These are phyloP conservation scores for Cyanistes caeruleus DNA, from an alignment of 2,113 vertebrate genomes.

Conservation along the genomic window DNA sequence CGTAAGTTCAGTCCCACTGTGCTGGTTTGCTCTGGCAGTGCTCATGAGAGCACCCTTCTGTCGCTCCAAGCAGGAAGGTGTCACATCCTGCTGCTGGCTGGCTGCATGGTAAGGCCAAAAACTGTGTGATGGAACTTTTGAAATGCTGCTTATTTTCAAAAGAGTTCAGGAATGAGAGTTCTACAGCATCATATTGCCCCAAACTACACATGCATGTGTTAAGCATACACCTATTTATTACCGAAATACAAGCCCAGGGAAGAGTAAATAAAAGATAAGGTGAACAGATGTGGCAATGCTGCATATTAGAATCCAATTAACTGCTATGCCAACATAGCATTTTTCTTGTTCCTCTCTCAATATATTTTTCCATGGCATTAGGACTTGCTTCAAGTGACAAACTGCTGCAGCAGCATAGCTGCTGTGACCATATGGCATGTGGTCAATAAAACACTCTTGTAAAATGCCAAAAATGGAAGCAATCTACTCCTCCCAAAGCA, in stretches of 20 bases:
- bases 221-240: background rate
- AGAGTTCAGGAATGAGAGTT: background rate
- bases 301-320: background rate
- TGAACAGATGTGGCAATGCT: background rate
- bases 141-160: background rate
- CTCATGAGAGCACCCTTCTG: background rate
- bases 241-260: background rate
- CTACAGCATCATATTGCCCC: background rate
- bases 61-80: rapidly evolving
- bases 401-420: background rate
- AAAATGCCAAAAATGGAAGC: background rate
- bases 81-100: background rate
- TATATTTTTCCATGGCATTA: background rate
- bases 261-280: background rate
- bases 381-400: background rate
- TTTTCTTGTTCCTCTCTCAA: background rate
- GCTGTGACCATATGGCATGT: background rate
- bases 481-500: background rate
- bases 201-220: background rate
- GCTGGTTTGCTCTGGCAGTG: background rate
- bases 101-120: background rate
- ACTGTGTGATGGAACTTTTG: background rate
- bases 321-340: background rate
- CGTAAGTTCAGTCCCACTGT: background rate
- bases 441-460: background rate